Conservation (phyloP, 2,888 invertebrate genomes). For the Leptinotarsa rubiginosa region DNA sequence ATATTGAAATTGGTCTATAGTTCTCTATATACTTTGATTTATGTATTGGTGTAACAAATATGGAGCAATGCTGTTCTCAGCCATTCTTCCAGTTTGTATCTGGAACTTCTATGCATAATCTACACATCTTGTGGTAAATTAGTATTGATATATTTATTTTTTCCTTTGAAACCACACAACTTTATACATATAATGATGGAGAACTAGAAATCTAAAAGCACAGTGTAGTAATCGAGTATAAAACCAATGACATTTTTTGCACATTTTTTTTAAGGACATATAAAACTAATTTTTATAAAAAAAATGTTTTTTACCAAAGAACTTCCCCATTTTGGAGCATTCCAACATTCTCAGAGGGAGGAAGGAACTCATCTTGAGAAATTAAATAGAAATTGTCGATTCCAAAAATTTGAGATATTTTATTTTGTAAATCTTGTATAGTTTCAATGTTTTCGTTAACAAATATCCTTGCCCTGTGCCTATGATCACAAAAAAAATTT, state of each 20-base stretch:
- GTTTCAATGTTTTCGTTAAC: conserved; percentile 36
- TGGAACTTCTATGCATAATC: too few species aligned
- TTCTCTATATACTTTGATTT: too few species aligned
- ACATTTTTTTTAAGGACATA: not conserved
- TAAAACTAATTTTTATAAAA: not conserved
- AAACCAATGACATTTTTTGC: not conserved
- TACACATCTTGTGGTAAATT: too few species aligned
- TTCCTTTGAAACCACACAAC: too few species aligned
- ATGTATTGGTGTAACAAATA: too few species aligned
- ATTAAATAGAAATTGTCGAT: conserved; percentile 40
- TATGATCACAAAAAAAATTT: conserved; percentile 40
- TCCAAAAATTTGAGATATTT: conserved; percentile 33
- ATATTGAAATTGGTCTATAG: too few species aligned
- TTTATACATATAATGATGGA: too few species aligned
- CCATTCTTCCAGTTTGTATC: too few species aligned
- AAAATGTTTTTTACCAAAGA: conserved; percentile 39
- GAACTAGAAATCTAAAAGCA: too few species aligned
- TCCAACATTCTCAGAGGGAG: conserved; percentile 42
- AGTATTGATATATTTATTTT: too few species aligned
- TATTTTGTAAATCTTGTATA: conserved; percentile 37
- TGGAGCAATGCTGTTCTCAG: too few species aligned
- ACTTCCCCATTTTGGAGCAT: conserved; percentile 38
- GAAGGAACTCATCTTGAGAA: conserved; percentile 39
- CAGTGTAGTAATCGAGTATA: too few species aligned
- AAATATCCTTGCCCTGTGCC: conserved; percentile 37